Evolutionary conservation across 2,888 invertebrate genomes (phyloP).

Genomic region (Ommatoiulus sabulosus): DNA sequence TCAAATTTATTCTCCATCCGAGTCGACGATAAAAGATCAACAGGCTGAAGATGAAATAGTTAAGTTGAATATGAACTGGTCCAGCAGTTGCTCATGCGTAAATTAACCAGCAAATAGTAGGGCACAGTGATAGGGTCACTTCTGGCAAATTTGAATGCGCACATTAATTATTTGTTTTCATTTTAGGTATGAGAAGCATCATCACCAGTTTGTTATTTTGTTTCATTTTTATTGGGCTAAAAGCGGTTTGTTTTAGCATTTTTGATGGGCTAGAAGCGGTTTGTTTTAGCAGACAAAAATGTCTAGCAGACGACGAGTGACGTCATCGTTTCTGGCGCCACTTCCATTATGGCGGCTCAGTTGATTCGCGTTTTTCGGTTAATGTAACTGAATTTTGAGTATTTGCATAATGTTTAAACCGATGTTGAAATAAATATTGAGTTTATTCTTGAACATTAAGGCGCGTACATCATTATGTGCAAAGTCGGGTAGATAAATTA

Average conservation of each 20-base stretch:
- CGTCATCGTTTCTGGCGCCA: not conserved
- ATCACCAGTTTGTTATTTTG: not conserved
- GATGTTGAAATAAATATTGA: not conserved
- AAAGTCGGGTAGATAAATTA: not conserved
- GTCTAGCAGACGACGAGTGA: not conserved
- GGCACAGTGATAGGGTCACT: no score
- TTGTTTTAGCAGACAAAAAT: not conserved
- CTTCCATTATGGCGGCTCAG: conserved; percentile 13
- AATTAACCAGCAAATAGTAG: no score
- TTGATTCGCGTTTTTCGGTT: not conserved
- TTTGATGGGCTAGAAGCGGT: not conserved
- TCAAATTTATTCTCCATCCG: no score
- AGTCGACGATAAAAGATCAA: no score
- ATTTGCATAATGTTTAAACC: not conserved
- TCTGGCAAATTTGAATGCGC: not conserved
- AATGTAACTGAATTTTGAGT: not conserved
- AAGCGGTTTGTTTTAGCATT: not conserved
- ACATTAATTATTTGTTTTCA: not conserved
- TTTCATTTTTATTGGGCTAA: not conserved
- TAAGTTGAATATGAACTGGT: no score
- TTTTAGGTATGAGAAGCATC: not conserved
- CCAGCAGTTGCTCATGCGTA: no score
- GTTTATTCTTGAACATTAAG: not conserved
- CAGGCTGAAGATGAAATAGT: no score
- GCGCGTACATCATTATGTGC: not conserved